Evolutionary conservation across 1,140 invertebrate genomes (phyloP).

Genomic region (Nomia melanderi): DNA sequence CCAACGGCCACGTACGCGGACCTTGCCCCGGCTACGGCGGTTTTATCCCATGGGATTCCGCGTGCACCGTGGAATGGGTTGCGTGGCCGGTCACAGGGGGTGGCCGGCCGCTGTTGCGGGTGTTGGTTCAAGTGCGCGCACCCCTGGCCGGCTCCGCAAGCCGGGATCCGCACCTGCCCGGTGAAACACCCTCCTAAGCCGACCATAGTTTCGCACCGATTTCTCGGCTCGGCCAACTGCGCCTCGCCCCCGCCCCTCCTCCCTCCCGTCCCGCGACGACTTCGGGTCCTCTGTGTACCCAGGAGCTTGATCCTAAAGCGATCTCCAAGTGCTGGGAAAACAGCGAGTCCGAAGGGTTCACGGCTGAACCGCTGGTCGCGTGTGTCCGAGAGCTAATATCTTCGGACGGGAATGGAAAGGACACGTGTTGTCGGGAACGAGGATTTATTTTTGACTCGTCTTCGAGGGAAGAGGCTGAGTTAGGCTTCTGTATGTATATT

Average conservation of each 20-base stretch:
- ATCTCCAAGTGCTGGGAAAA: constrained; percentile 12
- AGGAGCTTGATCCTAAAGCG: constrained; percentile 1
- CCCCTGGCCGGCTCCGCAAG: constrained; percentile 1
- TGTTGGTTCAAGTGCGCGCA: background rate
- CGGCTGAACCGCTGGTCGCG: too few species aligned
- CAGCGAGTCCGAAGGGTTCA: background rate
- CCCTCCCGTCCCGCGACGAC: background rate
- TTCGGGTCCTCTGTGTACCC: constrained; percentile 14
- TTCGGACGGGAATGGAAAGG: too few species aligned
- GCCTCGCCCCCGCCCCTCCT: background rate
- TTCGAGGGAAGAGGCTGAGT: too few species aligned
- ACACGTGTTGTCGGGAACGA: too few species aligned
- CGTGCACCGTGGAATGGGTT: background rate
- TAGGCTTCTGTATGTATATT: too few species aligned
- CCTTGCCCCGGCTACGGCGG: constrained; percentile 46
- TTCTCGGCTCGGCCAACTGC: constrained; percentile 7
- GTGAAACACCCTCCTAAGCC: constrained; percentile 39
- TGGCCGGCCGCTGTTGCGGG: background rate
- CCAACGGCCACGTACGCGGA: constrained; percentile 39
- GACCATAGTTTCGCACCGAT: constrained; percentile 43
- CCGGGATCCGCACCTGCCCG: constrained; percentile 44
- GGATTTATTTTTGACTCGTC: too few species aligned
- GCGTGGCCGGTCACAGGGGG: constrained; percentile 10
- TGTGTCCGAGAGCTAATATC: background rate
- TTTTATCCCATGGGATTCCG: constrained; percentile 71